phyloP scores from a whole-genome alignment of 2,888 invertebrate species.

The Apomyelois bistriatella region DNA sequence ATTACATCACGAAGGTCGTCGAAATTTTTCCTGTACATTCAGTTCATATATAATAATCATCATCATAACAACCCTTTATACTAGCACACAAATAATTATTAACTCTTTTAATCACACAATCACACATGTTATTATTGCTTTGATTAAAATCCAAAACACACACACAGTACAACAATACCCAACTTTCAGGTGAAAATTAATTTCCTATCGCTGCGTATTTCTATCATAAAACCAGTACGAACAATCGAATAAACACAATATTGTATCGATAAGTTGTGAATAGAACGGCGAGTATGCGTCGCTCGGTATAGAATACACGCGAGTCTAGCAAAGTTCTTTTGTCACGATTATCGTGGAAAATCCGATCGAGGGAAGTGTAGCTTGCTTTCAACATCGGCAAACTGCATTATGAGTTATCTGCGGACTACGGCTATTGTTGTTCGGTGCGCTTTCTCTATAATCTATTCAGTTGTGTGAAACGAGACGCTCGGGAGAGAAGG shows the following conservation, averaged over 20 bases:
- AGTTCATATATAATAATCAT: too few relatives aligned
- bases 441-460: slow-evolving; percentile 47
- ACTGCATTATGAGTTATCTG: slow-evolving; percentile 77
- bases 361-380: slow-evolving; percentile 76
- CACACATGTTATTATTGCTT: too few relatives aligned
- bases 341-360: slow-evolving; percentile 77
- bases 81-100: too few relatives aligned
- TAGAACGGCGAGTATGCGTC: slow-evolving; percentile 51
- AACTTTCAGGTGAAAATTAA: slow-evolving; percentile 22
- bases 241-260: slow-evolving; percentile 43
- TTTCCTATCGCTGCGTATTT: slow-evolving; percentile 22
- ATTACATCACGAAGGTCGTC: too few relatives aligned
- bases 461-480: slow-evolving; percentile 43
- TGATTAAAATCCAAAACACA: too few relatives aligned
- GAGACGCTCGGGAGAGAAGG: slow-evolving; percentile 16
- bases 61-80: too few relatives aligned
- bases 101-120: too few relatives aligned
- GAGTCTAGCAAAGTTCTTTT: slow-evolving; percentile 73
- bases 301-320: slow-evolving; percentile 56
- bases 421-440: slow-evolving; percentile 51
- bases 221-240: slow-evolving; percentile 12
- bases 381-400: slow-evolving; percentile 70
- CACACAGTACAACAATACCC: neutral
- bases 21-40: too few relatives aligned
- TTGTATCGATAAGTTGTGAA: slow-evolving; percentile 57